phyloP scores from a whole-genome alignment of 2,797 vertebrate genomes.

The Pangasius mekongensis region DNA sequence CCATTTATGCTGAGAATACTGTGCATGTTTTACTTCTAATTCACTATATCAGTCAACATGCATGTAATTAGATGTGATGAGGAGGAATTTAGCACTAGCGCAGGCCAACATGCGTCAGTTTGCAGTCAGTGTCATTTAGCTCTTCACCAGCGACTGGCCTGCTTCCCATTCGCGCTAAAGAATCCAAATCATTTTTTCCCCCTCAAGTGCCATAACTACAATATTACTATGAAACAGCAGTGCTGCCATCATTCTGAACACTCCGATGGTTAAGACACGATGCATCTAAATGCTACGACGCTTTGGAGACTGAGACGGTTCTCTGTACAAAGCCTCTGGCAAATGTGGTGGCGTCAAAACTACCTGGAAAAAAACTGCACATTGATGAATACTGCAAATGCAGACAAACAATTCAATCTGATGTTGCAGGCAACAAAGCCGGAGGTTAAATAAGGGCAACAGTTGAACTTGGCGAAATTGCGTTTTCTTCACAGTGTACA shows the following conservation, averaged over 20 bases:
- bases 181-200: background rate
- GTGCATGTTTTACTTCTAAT: background rate
- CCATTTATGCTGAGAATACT: background rate
- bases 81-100: background rate
- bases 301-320: background rate
- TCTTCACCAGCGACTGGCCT: background rate
- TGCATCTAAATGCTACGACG: background rate
- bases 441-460: background rate
- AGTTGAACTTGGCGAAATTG: background rate
- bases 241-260: background rate
- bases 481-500: background rate
- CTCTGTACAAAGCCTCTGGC: background rate
- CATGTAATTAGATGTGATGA: conserved; percentile 19
- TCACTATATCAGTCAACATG: background rate
- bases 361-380: background rate
- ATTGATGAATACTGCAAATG: background rate
- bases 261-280: conserved; percentile 1
- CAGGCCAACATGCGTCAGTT: background rate
- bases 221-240: background rate
- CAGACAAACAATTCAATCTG: conserved; percentile 18
- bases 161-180: background rate
- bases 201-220: background rate
- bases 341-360: background rate
- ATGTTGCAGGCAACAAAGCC: background rate
- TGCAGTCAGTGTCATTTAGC: background rate